Evolutionary conservation across 2,888 invertebrate species (phyloP).

Genomic region (Oscheius sp.): DNA sequence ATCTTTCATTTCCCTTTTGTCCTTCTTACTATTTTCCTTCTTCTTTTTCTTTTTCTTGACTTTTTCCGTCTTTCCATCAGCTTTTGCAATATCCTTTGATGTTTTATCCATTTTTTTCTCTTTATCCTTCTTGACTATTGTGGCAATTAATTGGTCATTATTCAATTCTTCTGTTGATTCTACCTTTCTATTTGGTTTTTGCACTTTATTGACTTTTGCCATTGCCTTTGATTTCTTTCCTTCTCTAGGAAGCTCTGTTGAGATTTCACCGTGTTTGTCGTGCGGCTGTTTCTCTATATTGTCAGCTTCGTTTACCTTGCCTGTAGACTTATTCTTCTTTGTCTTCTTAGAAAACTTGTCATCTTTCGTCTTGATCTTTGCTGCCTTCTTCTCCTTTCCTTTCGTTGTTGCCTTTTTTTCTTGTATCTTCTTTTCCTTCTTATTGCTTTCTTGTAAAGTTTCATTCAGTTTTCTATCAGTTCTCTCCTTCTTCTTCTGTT

Average conservation of each 20-base stretch:
- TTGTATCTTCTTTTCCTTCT: background rate
- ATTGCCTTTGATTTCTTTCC: too few species aligned
- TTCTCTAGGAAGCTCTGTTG: too few species aligned
- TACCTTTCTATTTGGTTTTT: too few species aligned
- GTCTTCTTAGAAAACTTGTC: background rate
- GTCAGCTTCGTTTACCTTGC: too few species aligned
- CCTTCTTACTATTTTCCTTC: background rate
- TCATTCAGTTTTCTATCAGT: background rate
- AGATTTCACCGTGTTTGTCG: too few species aligned
- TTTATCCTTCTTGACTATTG: too few species aligned
- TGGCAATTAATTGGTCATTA: too few species aligned
- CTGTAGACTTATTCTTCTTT: too few species aligned
- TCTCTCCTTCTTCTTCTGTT: background rate
- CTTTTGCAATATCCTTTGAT: background rate
- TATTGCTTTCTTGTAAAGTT: background rate
- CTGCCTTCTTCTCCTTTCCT: background rate
- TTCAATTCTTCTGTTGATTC: too few species aligned
- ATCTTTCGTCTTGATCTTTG: background rate
- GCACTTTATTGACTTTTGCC: too few species aligned
- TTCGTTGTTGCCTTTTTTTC: background rate
- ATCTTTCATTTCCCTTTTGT: background rate
- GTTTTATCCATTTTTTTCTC: background rate
- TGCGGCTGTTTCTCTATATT: too few species aligned
- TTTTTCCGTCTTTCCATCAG: background rate
- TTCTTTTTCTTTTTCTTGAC: background rate